Base-by-base conservation (phyloP, 2,797 vertebrate genomes). In the Chelon auratus region DNA sequence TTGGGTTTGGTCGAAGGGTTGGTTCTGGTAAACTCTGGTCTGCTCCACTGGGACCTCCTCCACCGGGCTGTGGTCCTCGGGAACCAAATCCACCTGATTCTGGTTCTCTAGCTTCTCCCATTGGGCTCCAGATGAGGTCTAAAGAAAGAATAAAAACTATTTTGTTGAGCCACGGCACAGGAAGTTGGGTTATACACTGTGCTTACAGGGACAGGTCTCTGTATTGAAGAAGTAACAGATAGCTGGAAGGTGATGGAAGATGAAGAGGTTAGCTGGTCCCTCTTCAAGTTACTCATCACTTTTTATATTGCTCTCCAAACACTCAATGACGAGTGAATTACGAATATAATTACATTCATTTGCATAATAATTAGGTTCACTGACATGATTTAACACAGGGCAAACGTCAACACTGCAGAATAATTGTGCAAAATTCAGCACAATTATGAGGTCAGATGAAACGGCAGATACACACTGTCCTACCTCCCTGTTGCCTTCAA, bases 21-120 rank as follows among this genome's bases (percentile, higher is more conserved):
- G 88, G 74, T 90, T 89, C 80, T 94, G 92, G 82, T 92, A 93
- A 72, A 93, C 90, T 76, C 73, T 83, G 71, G 91, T 94, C 82
- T 93, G 91, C 66, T 93, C 92, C 12, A 59, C 59, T 11, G 89
- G 89, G 69, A 88, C 60, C 75, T 92, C 91, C 78, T 93, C 92
- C 22, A 89, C 86, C 2, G 90, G 90, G 62, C 87, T 92, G 65
- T 92, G 82, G 60, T 90, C 85, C 33, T 90, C 90, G 17, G 69
- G 43, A 22, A 43, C 22, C n/a, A 82, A 11, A 50, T 87, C 83
- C 55, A 88, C 5, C 45, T 69, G 73, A 58, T 89, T 89, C 60
- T 62, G 82, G 55, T 62, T 78, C 47, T 84, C 78, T n/a, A 78
- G 64, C 20, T 61, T 86, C 71, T 83, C 73, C 65, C 63, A 60